These are phyloP conservation scores for Ciona savignyi DNA, from an alignment of 23 tunicate genomes.

Conservation along the genomic window DNA sequence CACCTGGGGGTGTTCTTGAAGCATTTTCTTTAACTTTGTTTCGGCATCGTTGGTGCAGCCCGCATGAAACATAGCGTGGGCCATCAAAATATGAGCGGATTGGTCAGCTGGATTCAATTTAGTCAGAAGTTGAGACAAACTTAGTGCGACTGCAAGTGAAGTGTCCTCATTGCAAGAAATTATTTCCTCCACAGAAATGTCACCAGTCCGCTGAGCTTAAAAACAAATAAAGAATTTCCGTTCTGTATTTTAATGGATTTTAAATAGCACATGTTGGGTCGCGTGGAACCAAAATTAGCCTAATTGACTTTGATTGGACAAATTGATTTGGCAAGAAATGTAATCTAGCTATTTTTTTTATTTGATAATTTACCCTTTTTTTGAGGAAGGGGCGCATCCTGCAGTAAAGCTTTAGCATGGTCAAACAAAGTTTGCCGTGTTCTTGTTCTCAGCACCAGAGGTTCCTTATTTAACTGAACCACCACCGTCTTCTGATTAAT, in stretches of 20 bases:
- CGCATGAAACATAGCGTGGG: conserved; percentile 68
- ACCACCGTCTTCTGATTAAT: conserved; percentile 41
- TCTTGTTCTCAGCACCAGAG: conserved; percentile 50
- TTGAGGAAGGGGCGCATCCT: conserved; percentile 37
- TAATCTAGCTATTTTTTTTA: too few species aligned
- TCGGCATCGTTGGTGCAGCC: conserved; percentile 79
- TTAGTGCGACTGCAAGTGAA: conserved; percentile 33
- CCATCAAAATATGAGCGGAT: conserved; percentile 68
- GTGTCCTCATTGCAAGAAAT: conserved; percentile 3
- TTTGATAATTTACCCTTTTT: conserved; percentile 3
- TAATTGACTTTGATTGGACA: too few species aligned
- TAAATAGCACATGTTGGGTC: too few species aligned
- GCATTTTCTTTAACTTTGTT: conserved; percentile 52
- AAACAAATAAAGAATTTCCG: too few species aligned
- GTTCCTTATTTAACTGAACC: conserved; percentile 36
- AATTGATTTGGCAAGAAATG: too few species aligned
- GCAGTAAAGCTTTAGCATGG: conserved; percentile 44
- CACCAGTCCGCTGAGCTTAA: conserved; percentile 6
- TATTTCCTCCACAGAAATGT: conserved; percentile 1
- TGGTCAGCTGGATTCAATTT: conserved; percentile 62
- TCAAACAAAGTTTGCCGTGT: conserved; percentile 65
- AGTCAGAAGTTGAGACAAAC: conserved; percentile 60
- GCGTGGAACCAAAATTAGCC: too few species aligned
- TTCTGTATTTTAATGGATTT: too few species aligned
- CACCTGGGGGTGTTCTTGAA: conserved; percentile 46